Evolutionary conservation across 2,797 vertebrate genomes (phyloP), one percentile per base, ranked within the genome.

Genomic region (Carduelis carduelis): DNA sequence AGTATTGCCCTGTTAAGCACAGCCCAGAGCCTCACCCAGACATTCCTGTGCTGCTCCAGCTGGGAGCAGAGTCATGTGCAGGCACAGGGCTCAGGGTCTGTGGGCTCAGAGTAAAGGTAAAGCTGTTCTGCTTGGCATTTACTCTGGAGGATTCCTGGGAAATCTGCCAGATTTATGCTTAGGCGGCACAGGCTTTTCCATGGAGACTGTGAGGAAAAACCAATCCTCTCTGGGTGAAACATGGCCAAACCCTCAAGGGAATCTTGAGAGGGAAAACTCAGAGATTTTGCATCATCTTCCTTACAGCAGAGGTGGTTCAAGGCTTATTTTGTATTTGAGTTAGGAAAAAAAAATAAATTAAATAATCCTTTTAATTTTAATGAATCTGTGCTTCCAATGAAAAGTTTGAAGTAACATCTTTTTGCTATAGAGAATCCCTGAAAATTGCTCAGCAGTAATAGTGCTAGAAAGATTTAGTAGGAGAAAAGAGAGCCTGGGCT

Each of bases 41-140:
- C 18, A 22, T 3, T 61, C 50, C 20, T 0, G 0, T 4, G 20
- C 47, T 6, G 9, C 41, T 28, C 64, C 15, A 19, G n/a, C 17
- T 26, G 49, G 52, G 39, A 59, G 28, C 53, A 82, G 63, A 75
- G 43, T 30, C 2, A 0, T 6, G 22, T 0, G 1, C 63, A 55
- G 55, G 26, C 6, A 0, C 0, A 2, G 34, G 26, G 61, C 52
- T 89, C 26, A 8, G 26, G 22, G 5, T 35, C 32, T 3, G 0
- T 53, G 71, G 32, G 37, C 55, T 59, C 59, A 57, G 50, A 72
- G 23, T 17, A 41, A 53, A 88, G 88, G 76, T 66, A 86, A 88
- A 74, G 46, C 50, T 83, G 23, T 65, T 88, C 77, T 61, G 27
- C 47, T 72, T 81, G 77, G 32, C 6, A 3, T 74, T 65, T 68